Evolutionary conservation across 1,140 invertebrate genomes (phyloP).

Genomic region (Cepaea nemoralis): DNA sequence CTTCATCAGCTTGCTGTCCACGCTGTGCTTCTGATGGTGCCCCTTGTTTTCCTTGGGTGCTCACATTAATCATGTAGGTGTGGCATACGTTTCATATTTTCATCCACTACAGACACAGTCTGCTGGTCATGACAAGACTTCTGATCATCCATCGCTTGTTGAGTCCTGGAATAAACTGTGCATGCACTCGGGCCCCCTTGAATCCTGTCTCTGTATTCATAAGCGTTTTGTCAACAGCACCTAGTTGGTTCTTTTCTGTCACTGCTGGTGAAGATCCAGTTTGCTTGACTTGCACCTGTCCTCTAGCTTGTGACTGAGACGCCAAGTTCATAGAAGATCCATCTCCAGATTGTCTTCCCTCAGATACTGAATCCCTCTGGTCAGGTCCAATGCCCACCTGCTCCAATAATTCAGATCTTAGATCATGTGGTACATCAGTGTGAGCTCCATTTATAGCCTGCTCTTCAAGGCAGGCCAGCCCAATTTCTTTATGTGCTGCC

Average conservation of each 20-base stretch:
- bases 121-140: too few relatives aligned
- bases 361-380: neutral
- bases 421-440: neutral
- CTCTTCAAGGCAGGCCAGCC: neutral
- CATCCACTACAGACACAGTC: too few relatives aligned
- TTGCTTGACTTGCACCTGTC: neutral
- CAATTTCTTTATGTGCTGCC: neutral
- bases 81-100: neutral
- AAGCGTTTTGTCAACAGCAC: neutral
- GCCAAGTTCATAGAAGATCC: neutral
- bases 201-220: neutral
- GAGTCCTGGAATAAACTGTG: constrained; percentile 1
- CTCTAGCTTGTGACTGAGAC: neutral
- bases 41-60: neutral
- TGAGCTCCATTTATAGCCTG: neutral
- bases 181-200: neutral
- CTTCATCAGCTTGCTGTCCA: too few relatives aligned
- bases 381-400: neutral
- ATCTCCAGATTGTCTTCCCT: neutral
- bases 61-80: neutral
- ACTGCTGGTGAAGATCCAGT: neutral
- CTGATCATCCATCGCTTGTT: neutral
- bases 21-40: neutral
- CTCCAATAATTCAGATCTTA: neutral
- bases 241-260: neutral